These are phyloP conservation scores for Diplodus sargus DNA, from an alignment of 2,797 vertebrate species.

Conservation along the genomic window DNA sequence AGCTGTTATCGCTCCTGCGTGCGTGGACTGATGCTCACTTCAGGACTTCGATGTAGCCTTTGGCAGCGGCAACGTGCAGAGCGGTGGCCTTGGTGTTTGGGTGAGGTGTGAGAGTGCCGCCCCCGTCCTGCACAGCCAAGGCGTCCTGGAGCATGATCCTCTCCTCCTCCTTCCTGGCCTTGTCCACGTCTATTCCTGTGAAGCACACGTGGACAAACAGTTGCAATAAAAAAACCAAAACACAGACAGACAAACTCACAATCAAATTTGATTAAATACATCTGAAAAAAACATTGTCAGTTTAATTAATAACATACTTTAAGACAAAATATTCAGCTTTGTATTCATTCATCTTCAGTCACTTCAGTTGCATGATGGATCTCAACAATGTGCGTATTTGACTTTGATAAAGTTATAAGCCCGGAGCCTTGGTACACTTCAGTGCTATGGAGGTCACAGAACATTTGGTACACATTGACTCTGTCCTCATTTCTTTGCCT, in stretches of 20 bases:
- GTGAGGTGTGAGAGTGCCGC: constrained; percentile 83
- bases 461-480: constrained; percentile 12
- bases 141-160: constrained; percentile 88
- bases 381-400: neutral
- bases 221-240: neutral
- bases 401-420: constrained; percentile 7
- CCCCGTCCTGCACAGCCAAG: constrained; percentile 77
- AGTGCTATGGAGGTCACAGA: constrained; percentile 35
- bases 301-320: neutral
- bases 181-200: constrained; percentile 88
- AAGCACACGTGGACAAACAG: constrained; percentile 4
- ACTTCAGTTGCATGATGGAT: constrained; percentile 1
- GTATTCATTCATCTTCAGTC: neutral
- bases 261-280: neutral
- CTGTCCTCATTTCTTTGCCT: constrained; percentile 34
- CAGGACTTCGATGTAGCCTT: constrained; percentile 90
- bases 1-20: neutral
- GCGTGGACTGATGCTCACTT: constrained; percentile 80
- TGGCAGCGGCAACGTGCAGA: constrained; percentile 88
- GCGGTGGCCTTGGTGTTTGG: constrained; percentile 88
- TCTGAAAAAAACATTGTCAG: neutral
- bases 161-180: constrained; percentile 87
- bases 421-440: neutral
- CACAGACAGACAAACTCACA: neutral
- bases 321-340: neutral